Percentiles rank a stretch among this genome's conserved stretches.
Evolutionary conservation across 92 coral and sea anemone genomes (phyloP).

Genomic region (Virgularia gustaviana): DNA sequence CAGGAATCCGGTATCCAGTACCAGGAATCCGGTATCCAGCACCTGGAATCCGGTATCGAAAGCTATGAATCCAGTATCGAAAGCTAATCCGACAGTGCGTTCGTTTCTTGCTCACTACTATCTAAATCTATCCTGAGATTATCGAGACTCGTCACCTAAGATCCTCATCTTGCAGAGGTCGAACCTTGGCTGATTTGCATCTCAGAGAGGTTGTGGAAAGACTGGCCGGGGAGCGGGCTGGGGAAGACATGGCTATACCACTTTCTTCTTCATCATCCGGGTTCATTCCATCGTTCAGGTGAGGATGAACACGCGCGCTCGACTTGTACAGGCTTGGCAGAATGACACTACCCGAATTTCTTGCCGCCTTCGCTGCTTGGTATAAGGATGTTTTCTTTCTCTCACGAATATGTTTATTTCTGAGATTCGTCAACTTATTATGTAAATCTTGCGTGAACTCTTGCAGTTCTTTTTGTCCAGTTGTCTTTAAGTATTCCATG

Average conservation of each 20-base stretch:
- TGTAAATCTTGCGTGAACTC: not conserved
- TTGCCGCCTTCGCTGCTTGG: not conserved
- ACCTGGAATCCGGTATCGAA: too few relatives aligned
- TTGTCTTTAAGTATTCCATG: conserved; percentile 4
- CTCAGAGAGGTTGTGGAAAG: not conserved
- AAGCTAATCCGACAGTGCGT: too few relatives aligned
- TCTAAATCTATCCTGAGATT: too few relatives aligned
- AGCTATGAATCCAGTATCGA: too few relatives aligned
- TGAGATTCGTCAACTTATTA: not conserved
- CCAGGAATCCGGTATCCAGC: too few relatives aligned
- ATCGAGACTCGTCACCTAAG: too few relatives aligned
- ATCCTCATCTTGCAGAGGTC: not conserved
- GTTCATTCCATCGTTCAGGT: not conserved
- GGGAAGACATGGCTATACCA: not conserved
- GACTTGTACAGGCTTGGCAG: not conserved
- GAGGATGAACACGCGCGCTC: not conserved
- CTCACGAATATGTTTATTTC: conserved; percentile 7
- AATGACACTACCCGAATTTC: not conserved
- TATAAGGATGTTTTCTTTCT: conserved; percentile 10
- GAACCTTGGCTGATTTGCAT: not conserved
- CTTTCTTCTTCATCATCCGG: not conserved
- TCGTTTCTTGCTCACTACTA: too few relatives aligned
- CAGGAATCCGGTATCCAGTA: too few relatives aligned
- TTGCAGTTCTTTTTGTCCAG: conserved; percentile 2
- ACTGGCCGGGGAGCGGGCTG: conserved; percentile 5